These are phyloP conservation scores for Troides aeacus DNA, from an alignment of 2,888 invertebrate genomes.

Conservation along the genomic window DNA sequence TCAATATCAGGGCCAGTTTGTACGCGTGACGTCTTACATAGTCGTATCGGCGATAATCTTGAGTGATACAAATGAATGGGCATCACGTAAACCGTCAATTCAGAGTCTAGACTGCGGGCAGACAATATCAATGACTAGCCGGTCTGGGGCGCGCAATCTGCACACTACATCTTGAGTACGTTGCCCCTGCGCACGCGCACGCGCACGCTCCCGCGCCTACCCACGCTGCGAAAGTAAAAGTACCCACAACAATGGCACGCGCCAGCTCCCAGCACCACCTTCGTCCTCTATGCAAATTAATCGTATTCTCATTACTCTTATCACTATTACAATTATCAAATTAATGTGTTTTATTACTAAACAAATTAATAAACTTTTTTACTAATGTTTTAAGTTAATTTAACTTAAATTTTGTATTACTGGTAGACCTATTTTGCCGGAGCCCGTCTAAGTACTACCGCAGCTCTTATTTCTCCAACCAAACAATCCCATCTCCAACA, in stretches of 20 bases:
- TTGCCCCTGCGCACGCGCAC: conserved; percentile 46
- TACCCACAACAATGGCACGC: conserved; percentile 44
- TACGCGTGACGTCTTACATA: not conserved
- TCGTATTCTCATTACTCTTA: not conserved
- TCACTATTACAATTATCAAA: too few relatives aligned
- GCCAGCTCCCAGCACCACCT: not conserved
- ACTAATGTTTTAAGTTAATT: too few relatives aligned
- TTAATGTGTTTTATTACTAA: too few relatives aligned
- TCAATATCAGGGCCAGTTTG: not conserved
- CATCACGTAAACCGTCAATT: conserved; percentile 1
- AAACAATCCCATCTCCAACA: too few relatives aligned
- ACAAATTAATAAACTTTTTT: too few relatives aligned
- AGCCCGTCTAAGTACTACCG: too few relatives aligned
- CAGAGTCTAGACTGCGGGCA: conserved; percentile 38
- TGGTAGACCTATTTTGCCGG: too few relatives aligned
- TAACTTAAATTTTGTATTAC: too few relatives aligned
- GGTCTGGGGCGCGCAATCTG: conserved; percentile 26
- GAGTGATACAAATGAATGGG: not conserved
- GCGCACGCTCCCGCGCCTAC: conserved; percentile 1
- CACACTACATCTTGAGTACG: conserved; percentile 49
- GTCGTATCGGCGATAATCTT: conserved; percentile 1
- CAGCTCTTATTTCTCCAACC: too few relatives aligned
- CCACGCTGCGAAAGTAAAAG: conserved; percentile 52
- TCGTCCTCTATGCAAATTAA: conserved; percentile 24
- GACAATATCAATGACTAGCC: conserved; percentile 45